Base-by-base conservation (phyloP, 1,140 invertebrate genomes). In the Sycophila sp. region DNA sequence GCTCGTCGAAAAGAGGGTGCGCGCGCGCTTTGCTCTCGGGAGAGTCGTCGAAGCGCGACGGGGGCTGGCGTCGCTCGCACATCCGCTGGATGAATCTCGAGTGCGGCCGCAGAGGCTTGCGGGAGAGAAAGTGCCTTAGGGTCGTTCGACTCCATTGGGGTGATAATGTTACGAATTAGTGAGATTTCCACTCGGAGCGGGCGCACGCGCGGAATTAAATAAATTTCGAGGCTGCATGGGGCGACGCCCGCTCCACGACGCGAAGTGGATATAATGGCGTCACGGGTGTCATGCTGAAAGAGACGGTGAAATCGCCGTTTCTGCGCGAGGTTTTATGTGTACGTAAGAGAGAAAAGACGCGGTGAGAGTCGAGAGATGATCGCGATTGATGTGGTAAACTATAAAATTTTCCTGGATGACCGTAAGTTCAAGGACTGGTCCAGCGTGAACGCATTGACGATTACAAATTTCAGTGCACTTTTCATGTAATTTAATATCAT, bases 141-240 rank as follows among this genome's bases (percentile, higher is more conserved):
- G 24, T 24, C 22, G 28, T 40, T 82, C 76, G 56, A 74, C 69
- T 80, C 78, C 79, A 82, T 83, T 77, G 77, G 80, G 81, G 80
- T 79, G 78, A 83, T 83, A 83, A 83, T 84, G 77, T 78, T 79
- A 78, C 79, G 79, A 84, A 84, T 83, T 83, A 84, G 80, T 75
- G 75, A 80, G 77, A 81, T 82, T 81, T 84, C 76, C 73, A 79
- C 77, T 78, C 78, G n/a, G 53, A 5, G 19, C 42, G 19, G 2
- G 2, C 22, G 36, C 58, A 30, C 59, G 53, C 60, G 55, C n/a
- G n/a, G 75, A 77, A 80, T 77, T 74, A 77, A 77, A 80, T 78
- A 76, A 77, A 77, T 78, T 76, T 69, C 38, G 56, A 55, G 64
- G 45, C n/a, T 38, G 26, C 22, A n/a, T n/a, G n/a, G 55, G 49